Base-by-base conservation (phyloP, 2,113 vertebrate genomes). In the Zapornia atra region DNA sequence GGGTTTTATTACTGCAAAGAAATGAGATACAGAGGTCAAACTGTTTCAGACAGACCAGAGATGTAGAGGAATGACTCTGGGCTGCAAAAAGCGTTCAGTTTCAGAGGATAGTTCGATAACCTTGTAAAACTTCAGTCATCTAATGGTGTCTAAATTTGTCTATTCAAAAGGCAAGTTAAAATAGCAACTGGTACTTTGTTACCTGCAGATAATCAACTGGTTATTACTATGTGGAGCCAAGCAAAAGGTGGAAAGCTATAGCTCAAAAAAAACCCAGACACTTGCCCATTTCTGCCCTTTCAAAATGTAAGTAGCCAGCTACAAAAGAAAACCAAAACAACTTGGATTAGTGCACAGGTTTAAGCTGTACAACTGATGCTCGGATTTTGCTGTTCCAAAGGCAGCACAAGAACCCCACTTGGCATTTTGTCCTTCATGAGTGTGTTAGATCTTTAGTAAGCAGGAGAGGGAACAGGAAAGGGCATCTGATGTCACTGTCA, bases 21-120 rank as follows among this genome's bases (percentile, higher is more conserved):
- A 96, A 81, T 56, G 50, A 86, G 56, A 82, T 72, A 54, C 63
- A 80, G 54, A 87, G 87, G 75, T 94, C 68, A 90, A 92, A 66
- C 64, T 60, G 38, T 83, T 93, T 73, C 69, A 75, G 57, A 61
- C 48, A 57, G 68, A 60, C 38, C 60, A 82, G 82, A 83, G 69
- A 20, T 92, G 78, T 56, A 68, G 42, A 51, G 38, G 57, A 66
- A 11, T 33, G 50, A 42, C 31, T 66, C 16, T 5, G 46, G 38
- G 48, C 68, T 75, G 29, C 72, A 68, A 31, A 94, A 90, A 57
- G 29, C 56, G 40, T 92, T 76, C 44, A 0, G 4, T 83, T 90
- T 48, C 88, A 91, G 80, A 88, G 53, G 53, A 25, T 10, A 53
- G 29, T 59, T 40, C 71, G 61, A 56, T 68, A 75, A 9, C 66